Evolutionary conservation across 2,797 vertebrate genomes (phyloP).

Genomic region (Myotis daubentonii): DNA sequence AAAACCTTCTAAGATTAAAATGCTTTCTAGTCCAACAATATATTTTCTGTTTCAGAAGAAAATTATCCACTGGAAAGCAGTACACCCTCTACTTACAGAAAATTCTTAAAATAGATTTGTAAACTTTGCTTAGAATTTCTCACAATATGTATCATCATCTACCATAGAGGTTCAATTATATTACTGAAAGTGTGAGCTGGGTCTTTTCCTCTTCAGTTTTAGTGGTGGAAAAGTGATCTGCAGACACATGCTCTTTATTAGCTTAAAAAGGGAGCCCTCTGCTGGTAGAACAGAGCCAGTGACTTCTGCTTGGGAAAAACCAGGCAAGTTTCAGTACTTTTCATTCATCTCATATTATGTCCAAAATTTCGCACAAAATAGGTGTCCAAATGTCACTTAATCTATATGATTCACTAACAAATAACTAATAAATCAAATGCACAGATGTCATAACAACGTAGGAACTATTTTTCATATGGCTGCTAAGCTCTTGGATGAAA

Average conservation of each 20-base stretch:
- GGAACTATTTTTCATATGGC: background rate
- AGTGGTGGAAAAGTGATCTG: background rate
- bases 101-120: constrained; percentile 9
- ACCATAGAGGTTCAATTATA: background rate
- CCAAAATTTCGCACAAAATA: background rate
- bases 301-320: background rate
- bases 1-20: constrained; percentile 52
- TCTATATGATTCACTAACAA: background rate
- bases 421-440: background rate
- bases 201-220: background rate
- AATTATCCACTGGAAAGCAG: background rate
- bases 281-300: constrained; percentile 64
- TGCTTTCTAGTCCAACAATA: background rate
- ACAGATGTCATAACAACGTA: background rate
- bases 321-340: background rate
- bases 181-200: background rate
- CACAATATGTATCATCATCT: background rate
- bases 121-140: constrained; percentile 35
- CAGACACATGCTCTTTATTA: constrained; percentile 50
- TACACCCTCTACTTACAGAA: background rate
- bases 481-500: constrained; percentile 9
- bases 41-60: constrained; percentile 49
- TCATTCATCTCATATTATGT: background rate
- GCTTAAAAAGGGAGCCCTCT: constrained; percentile 84
- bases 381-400: background rate